A percentile compares a stretch with the other conserved stretches of the same genome.
phyloP scores from a whole-genome alignment of 2,797 vertebrate species.

The Peromyscus eremicus region DNA sequence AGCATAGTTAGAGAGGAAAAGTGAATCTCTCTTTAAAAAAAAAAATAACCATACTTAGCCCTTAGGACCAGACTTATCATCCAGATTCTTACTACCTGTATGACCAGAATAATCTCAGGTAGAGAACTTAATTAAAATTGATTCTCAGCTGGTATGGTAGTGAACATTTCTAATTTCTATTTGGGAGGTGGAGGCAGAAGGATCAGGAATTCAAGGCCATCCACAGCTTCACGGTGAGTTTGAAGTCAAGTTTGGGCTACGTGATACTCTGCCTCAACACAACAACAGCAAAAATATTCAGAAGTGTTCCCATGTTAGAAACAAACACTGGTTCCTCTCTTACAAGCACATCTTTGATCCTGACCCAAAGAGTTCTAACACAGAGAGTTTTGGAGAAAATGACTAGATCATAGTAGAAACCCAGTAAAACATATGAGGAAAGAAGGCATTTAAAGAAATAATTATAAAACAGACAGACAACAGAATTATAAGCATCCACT shows the following conservation, averaged over 20 bases:
- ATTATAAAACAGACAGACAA: slow-evolving; percentile 8
- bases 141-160: neutral
- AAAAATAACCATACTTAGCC: slow-evolving; percentile 40
- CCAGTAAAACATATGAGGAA: slow-evolving; percentile 42
- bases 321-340: slow-evolving; percentile 43
- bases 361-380: slow-evolving; percentile 41
- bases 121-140: slow-evolving; percentile 47
- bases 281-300: neutral
- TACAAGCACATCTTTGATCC: slow-evolving; percentile 41
- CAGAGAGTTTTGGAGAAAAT: neutral
- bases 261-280: neutral
- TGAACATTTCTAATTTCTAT: neutral
- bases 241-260: neutral
- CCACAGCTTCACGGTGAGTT: neutral
- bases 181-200: neutral
- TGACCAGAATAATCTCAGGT: slow-evolving; percentile 45
- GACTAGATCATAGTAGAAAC: slow-evolving; percentile 43
- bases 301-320: neutral
- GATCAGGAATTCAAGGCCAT: neutral
- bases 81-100: slow-evolving; percentile 7
- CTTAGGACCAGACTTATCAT: neutral
- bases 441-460: slow-evolving; percentile 25
- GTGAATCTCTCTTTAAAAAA: neutral
- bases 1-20: neutral
- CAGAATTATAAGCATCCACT: slow-evolving; percentile 33